Conservation (phyloP, 2,113 vertebrate species). For the Cromileptes altivelis region DNA sequence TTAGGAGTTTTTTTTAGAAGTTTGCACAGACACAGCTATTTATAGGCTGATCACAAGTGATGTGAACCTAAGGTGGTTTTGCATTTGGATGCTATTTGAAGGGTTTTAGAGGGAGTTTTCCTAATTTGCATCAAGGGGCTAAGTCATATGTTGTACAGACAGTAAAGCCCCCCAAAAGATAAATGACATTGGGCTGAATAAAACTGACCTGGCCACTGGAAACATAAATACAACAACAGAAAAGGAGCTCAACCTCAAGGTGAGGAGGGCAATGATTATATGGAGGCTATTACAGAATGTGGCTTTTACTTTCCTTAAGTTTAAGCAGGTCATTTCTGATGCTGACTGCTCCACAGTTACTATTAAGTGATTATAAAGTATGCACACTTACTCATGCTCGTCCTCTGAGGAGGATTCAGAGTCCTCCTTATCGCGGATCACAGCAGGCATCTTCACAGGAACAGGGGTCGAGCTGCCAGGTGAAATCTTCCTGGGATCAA, state of each 20-base stretch:
- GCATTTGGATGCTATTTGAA: neutral
- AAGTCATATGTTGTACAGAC: neutral
- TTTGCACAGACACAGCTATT: neutral
- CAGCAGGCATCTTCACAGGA: conserved; percentile 88
- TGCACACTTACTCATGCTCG: conserved; percentile 82
- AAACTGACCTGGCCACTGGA: neutral
- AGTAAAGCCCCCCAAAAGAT: neutral
- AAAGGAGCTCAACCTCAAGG: neutral
- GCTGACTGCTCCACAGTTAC: neutral
- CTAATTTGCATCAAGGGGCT: neutral
- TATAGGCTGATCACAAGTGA: neutral
- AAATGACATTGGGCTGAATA: neutral
- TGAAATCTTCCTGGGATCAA: conserved; percentile 61
- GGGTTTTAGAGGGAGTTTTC: neutral
- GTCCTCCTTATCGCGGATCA: conserved; percentile 88
- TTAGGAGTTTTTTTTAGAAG: neutral
- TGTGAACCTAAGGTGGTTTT: neutral
- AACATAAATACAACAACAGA: neutral
- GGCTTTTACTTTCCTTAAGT: neutral
- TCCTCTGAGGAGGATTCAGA: conserved; percentile 87
- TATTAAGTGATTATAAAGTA: neutral
- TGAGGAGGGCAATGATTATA: neutral
- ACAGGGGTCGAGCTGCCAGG: conserved; percentile 32
- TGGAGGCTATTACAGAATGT: neutral
- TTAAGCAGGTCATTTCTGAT: neutral